Base-by-base conservation (phyloP, 2,113 vertebrate genomes). In the Corvus hawaiiensis region DNA sequence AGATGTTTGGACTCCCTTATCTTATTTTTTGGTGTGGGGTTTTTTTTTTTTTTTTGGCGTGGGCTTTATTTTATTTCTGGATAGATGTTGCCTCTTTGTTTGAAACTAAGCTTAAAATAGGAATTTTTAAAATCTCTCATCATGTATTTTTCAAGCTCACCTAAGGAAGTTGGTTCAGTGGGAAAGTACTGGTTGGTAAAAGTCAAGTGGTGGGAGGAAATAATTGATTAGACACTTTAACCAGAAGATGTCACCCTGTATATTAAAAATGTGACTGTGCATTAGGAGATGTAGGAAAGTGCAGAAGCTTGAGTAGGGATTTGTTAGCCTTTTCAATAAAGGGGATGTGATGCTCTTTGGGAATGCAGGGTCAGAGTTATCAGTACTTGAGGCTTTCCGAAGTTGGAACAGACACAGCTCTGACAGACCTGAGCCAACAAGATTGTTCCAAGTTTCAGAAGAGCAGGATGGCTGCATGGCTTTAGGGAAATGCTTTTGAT, bases 151-250 rank as follows among this genome's bases (percentile, higher is more conserved):
- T 74, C 63, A 81, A 59, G 35, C 22, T 84, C 51, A 37, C 16
- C 23, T 63, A 4, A 78, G 52, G 37, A 48, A n/a, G 46, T 18
- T 74, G 30, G 8, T 67, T 30, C 10, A 35, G 1, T 54, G 46
- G 16, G 48, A n/a, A 43, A 64, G 13, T 35, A 64, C 5, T 14
- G 13, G 8, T 59, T 67, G 26, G 18, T 71, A 72, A 51, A 58
- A 75, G 43, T 44, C 12, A 39, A 41, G 10, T 11, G 18, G 5
- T 2, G 2, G 11, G 3, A 3, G 6, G 6, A 19, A 43, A 27
- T 6, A 11, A 27, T 55, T 44, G 16, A 16, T 52, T 8, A 30
- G 37, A 10, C 6, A 3, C 10, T 64, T 69, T 33, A 59, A 27
- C 22, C 62, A 62, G 23, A 49, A 74, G 3, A 11, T 68, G 18